These are phyloP conservation scores for Coelinius sp. DNA, from an alignment of 2,888 invertebrate species.

Conservation along the genomic window DNA sequence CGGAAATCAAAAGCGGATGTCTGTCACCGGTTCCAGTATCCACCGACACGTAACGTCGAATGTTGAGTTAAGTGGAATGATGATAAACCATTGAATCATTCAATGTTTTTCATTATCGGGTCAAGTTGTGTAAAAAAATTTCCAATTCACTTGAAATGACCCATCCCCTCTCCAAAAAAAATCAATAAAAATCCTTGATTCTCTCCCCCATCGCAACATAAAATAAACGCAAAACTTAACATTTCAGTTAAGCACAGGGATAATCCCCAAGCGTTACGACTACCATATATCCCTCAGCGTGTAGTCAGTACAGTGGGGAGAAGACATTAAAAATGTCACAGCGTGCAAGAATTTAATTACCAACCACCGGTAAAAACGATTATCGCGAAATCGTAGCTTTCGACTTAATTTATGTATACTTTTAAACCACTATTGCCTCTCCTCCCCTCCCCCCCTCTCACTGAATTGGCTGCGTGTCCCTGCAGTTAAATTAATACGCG, in stretches of 20 bases:
- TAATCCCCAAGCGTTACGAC: slow-evolving; percentile 7
- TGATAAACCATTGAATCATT: neutral
- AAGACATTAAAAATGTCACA: neutral
- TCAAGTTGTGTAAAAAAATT: neutral
- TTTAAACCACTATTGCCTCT: slow-evolving; percentile 28
- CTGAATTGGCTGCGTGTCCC: slow-evolving; percentile 8
- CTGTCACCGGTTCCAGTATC: slow-evolving; percentile 57
- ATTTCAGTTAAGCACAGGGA: slow-evolving; percentile 10
- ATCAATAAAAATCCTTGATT: neutral
- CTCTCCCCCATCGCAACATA: neutral
- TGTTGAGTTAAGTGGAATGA: slow-evolving; percentile 21
- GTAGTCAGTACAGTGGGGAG: slow-evolving; percentile 48
- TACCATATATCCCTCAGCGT: slow-evolving; percentile 54
- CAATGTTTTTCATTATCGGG: neutral
- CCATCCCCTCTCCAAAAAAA: neutral
- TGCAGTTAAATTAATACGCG: slow-evolving; percentile 50
- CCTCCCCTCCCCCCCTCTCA: slow-evolving; percentile 18
- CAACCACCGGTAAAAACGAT: slow-evolving; percentile 57
- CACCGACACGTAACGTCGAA: slow-evolving; percentile 56
- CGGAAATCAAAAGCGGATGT: slow-evolving; percentile 70
- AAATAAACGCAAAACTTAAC: neutral
- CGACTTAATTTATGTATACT: slow-evolving; percentile 64
- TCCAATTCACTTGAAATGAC: neutral
- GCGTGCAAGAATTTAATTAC: slow-evolving; percentile 51
- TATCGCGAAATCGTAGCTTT: slow-evolving; percentile 64